Conservation (phyloP, 2,888 invertebrate genomes). For the Chloromyia formosa region DNA sequence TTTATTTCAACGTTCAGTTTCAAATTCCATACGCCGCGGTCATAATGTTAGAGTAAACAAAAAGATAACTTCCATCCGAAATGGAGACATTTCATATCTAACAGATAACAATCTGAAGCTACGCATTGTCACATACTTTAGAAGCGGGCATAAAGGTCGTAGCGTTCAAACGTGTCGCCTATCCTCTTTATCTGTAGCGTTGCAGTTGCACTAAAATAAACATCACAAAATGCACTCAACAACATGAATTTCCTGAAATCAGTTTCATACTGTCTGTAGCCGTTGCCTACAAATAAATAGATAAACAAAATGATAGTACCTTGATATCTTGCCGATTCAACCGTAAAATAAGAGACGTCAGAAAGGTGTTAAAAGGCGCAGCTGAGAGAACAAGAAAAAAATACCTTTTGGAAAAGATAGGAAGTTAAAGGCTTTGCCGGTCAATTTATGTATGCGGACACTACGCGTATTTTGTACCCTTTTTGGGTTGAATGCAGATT, state of each 20-base stretch:
- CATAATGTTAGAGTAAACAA: too few species aligned
- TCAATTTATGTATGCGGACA: not conserved
- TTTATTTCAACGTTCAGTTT: too few species aligned
- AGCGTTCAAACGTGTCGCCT: too few species aligned
- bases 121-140: too few species aligned
- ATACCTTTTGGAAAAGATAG: not conserved
- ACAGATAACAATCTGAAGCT: not conserved
- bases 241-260: conserved; percentile 4
- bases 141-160: too few species aligned
- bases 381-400: not conserved
- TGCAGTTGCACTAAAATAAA: conserved; percentile 36
- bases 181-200: not conserved
- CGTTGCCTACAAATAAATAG: not conserved
- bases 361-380: conserved; percentile 32
- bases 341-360: not conserved
- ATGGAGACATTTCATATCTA: not conserved
- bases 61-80: too few species aligned
- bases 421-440: not conserved
- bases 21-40: too few species aligned
- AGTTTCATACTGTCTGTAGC: conserved; percentile 11
- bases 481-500: conserved; percentile 8
- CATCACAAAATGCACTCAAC: conserved; percentile 26
- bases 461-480: not conserved
- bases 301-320: conserved; percentile 9
- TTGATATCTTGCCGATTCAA: not conserved